These are phyloP conservation scores for Fragum fragum DNA, from an alignment of 2,888 invertebrate species.

Conservation along the genomic window DNA sequence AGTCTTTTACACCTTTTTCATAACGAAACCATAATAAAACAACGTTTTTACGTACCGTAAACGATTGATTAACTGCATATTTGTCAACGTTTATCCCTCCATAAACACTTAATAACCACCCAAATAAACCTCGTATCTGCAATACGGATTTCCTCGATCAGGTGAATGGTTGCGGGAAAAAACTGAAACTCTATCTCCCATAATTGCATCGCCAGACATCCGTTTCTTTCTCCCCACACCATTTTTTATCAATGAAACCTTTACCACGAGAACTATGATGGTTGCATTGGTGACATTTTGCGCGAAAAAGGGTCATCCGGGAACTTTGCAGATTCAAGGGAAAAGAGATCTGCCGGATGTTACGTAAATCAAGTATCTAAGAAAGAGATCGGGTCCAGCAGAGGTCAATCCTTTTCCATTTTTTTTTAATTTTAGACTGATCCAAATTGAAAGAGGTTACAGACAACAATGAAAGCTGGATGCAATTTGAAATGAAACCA, in stretches of 20 bases:
- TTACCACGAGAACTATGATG: no score
- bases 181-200: slow-evolving; percentile 11
- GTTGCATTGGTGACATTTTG: no score
- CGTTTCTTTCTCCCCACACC: neutral
- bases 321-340: no score
- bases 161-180: slow-evolving; percentile 4
- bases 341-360: no score
- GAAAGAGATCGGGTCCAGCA: no score
- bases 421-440: no score
- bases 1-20: neutral
- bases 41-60: neutral
- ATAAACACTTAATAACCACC: neutral
- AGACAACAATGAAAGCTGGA: no score
- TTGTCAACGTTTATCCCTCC: slow-evolving; percentile 11
- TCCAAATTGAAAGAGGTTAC: no score
- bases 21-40: neutral
- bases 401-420: no score
- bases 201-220: slow-evolving; percentile 21
- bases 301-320: no score
- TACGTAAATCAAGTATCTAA: no score
- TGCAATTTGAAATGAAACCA: no score
- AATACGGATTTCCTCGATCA: neutral
- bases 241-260: neutral
- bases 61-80: neutral
- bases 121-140: neutral